Evolutionary conservation across 2,113 vertebrate genomes (phyloP).

Genomic region (Rafetus swinhoei): DNA sequence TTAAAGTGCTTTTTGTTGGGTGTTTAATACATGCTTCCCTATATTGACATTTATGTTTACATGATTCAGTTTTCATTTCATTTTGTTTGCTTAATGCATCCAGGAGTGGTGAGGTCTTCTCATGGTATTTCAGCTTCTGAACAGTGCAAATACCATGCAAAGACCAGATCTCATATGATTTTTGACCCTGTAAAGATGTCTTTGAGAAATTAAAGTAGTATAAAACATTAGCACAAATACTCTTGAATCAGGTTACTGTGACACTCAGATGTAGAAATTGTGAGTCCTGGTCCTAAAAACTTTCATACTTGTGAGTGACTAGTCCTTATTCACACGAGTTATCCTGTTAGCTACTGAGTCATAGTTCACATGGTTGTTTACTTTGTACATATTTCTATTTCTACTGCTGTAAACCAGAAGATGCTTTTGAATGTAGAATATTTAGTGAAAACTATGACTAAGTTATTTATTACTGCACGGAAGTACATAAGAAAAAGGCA

Average conservation of each 20-base stretch:
- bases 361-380: not conserved
- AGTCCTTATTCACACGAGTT: not conserved
- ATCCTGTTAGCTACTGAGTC: not conserved
- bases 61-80: not conserved
- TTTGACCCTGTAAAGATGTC: not conserved
- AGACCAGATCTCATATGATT: not conserved
- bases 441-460: not conserved
- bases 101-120: constrained; percentile 11
- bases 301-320: not conserved
- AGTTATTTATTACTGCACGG: not conserved
- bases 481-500: not conserved
- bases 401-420: not conserved
- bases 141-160: not conserved
- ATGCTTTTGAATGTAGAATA: not conserved
- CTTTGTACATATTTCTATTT: not conserved
- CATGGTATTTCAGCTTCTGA: not conserved
- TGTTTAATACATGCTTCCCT: not conserved
- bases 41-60: accelerated
- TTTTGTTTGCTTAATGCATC: not conserved
- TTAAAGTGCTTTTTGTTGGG: not conserved
- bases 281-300: not conserved
- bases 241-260: not conserved
- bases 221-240: constrained; percentile 1
- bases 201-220: not conserved
- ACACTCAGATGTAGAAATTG: not conserved